Evolutionary conservation across 2,797 vertebrate genomes (phyloP), one percentile per base, ranked within the genome.

Genomic region (Halcyon smyrnensis): DNA sequence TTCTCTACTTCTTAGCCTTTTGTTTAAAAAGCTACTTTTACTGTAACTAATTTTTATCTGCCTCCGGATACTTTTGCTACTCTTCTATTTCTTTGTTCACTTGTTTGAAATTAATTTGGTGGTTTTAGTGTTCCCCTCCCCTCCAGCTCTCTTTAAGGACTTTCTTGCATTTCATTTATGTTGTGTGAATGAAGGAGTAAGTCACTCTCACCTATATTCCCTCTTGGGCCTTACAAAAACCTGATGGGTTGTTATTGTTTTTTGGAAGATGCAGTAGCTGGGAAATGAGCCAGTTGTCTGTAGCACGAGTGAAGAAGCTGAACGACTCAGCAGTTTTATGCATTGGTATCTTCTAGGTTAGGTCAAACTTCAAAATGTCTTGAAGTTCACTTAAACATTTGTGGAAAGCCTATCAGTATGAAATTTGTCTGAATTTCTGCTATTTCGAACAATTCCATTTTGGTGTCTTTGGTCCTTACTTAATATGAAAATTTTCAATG

Each of bases 101-200:
- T 46, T 82, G 11, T 34, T 73, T 54, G 36, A 14, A 77, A 68
- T 76, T 56, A 56, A 59, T 41, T 84, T 15, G 41, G 32, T 56
- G 19, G 4, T 8, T 32, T 68, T 25, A 30, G 27, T 16, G 0
- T 1, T 11, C n/a, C 1, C 0, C 2, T 20, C 5, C 5, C 3
- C 5, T 46, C 64, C 24, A 12, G 17, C 2, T 68, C 15, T 45
- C 17, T 37, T 67, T 51, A 48, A 69, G 37, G 10, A 51, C 1
- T 4, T 79, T 71, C n/a, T 50, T 5, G 46, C 11, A 20, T 80
- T 79, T 91, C 17, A 25, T 83, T 84, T 76, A 57, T 23, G 3
- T 67, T 91, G 87, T 77, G 25, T 39, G 36, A 82, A 67, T 43
- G 37, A 78, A 71, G 10, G 14, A 77, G 7, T 82, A 56, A 54